phyloP scores from a whole-genome alignment of 2,113 vertebrate species.

The Malurus alboscapulatus region DNA sequence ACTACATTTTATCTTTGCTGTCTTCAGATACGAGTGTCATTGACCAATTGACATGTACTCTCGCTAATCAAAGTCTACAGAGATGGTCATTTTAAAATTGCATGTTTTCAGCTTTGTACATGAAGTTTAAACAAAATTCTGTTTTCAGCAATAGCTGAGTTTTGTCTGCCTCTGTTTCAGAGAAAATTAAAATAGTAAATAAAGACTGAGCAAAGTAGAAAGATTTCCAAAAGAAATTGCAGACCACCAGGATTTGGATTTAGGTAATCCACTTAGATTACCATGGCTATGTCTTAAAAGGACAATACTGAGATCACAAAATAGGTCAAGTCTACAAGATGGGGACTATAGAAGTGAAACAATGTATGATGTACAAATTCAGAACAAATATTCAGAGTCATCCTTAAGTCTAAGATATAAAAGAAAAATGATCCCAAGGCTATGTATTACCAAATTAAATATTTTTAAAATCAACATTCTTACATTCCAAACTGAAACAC shows the following conservation, averaged over 20 bases:
- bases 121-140: not conserved
- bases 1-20: not conserved
- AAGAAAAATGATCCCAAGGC: not conserved
- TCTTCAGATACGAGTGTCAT: not conserved
- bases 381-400: not conserved
- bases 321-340: slow-evolving; percentile 71
- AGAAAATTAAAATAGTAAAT: slow-evolving; percentile 63
- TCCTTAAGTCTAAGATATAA: not conserved
- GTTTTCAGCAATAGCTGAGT: slow-evolving; percentile 6
- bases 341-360: slow-evolving; percentile 20
- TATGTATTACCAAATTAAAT: not conserved
- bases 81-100: not conserved
- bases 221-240: slow-evolving; percentile 74
- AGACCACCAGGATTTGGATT: slow-evolving; percentile 79
- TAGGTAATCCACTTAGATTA: slow-evolving; percentile 82
- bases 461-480: not conserved
- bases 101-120: not conserved
- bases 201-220: slow-evolving; percentile 62
- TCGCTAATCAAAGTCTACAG: not conserved
- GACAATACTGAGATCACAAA: slow-evolving; percentile 71
- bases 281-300: slow-evolving; percentile 74
- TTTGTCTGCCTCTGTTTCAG: not conserved
- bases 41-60: not conserved
- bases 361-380: slow-evolving; percentile 12
- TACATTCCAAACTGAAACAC: not conserved